Evolutionary conservation across 2,113 vertebrate species (phyloP), one percentile per base, ranked within the genome.

Genomic region (Dendrocopos noguchii): DNA sequence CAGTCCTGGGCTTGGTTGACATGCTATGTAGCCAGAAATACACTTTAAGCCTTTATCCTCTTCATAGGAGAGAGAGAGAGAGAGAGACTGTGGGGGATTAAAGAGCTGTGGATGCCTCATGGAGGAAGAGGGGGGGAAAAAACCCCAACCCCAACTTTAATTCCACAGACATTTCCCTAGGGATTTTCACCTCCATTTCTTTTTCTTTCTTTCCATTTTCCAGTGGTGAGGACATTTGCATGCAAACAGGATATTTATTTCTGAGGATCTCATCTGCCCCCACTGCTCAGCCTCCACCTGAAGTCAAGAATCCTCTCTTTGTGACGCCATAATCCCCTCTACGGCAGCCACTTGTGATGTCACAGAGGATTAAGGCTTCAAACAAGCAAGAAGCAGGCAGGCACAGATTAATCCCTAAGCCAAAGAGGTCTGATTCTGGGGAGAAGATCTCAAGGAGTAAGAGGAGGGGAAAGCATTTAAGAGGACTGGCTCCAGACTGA

Each of bases 281-380:
- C 75, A 87, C 81, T 87, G 81, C 80, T 91, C 87, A 88, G 84
- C 95, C 83, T 95, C 91, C 94, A 94, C 79, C 89, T 95, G 92
- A 93, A 93, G 90, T 97, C 92, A 93, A 42, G 84, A 97, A 97
- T 95, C 93, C 91, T 92, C 91, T 92, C 91, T 94, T 93, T 96
- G 95, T 96, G 95, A 96, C 93, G 92, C 95, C 95, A 96, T 93
- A 96, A 96, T 94, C 93, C 90, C 90, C 90, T 94, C 91, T 93
- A 65, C 87, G 90, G 88, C 88, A 96, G 92, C 88, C 88, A 96
- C 88, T 93, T 80, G 95, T 96, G 95, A 96, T 94, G 91, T 96
- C 95, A 96, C 94, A 91, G 68, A 94, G 79, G 93, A 96, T 96
- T 94, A 93, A 84, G 91, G 93, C 91, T 96, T 95, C 96, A 95